These are phyloP conservation scores for Zaprionus bogoriensis DNA, from an alignment of 2,888 invertebrate genomes.

Conservation along the genomic window DNA sequence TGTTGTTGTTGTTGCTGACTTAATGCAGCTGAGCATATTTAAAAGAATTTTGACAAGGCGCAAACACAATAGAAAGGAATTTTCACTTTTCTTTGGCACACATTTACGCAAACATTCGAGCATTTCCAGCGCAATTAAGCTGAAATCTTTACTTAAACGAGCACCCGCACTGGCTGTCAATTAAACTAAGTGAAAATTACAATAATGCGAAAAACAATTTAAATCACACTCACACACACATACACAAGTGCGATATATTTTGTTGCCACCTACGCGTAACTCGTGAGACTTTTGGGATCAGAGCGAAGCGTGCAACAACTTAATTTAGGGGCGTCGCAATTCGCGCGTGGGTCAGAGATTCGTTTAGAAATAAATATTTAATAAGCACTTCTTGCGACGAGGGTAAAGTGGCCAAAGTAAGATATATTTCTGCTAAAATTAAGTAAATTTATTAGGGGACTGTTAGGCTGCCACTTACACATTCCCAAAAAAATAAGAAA, in stretches of 20 bases:
- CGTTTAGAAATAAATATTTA: constrained; percentile 67
- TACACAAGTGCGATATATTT: neutral
- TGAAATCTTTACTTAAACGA: constrained; percentile 33
- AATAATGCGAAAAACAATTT: constrained; percentile 47
- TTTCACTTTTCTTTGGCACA: constrained; percentile 59
- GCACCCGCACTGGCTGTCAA: constrained; percentile 42
- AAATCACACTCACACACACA: neutral
- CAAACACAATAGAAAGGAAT: constrained; percentile 45
- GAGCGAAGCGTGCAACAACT: neutral
- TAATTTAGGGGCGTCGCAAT: constrained; percentile 1
- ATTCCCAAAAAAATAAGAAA: neutral
- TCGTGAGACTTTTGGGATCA: neutral
- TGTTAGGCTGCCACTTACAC: too few species aligned
- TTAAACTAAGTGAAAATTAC: constrained; percentile 69
- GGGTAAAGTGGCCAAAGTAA: constrained; percentile 27
- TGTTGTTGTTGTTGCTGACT: constrained; percentile 24
- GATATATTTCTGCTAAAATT: constrained; percentile 19
- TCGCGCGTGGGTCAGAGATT: constrained; percentile 33
- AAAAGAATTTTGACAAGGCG: constrained; percentile 53
- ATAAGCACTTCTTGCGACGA: constrained; percentile 40
- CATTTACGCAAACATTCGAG: constrained; percentile 23
- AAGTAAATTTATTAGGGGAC: constrained; percentile 31
- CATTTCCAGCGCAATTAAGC: constrained; percentile 47
- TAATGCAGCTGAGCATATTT: constrained; percentile 54
- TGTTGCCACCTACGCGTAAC: too few species aligned